Percentiles rank a stretch among this genome's conserved stretches.
Evolutionary conservation across 2,888 invertebrate genomes (phyloP).

Genomic region (Sphecodes monilicornis): DNA sequence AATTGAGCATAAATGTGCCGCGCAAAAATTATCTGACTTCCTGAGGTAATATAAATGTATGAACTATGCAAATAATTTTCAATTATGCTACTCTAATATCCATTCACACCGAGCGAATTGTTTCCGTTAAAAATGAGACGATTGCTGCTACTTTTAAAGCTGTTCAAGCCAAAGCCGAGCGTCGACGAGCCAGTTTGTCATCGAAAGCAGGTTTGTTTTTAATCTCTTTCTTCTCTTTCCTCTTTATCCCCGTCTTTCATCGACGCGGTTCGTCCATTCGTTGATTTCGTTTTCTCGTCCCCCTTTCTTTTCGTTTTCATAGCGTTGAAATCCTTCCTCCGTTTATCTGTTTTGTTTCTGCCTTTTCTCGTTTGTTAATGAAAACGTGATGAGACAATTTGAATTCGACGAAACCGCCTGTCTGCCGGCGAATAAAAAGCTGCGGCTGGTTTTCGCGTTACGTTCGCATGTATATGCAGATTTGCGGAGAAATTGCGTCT

Average conservation of each 20-base stretch:
- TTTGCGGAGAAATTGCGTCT: not conserved
- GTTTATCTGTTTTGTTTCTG: not conserved
- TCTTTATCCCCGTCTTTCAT: not conserved
- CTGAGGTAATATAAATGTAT: not conserved
- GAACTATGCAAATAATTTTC: not conserved
- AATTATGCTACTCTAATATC: not conserved
- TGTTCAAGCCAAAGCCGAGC: not conserved
- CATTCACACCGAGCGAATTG: not conserved
- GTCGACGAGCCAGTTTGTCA: not conserved
- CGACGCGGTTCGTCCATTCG: not conserved
- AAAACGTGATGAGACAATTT: conserved; percentile 57
- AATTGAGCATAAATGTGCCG: not conserved
- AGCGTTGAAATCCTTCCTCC: not conserved
- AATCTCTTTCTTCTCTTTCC: not conserved
- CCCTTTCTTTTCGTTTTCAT: not conserved
- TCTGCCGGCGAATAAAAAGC: conserved; percentile 19
- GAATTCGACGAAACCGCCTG: conserved; percentile 43
- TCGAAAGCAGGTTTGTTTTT: not conserved
- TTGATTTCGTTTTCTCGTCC: conserved; percentile 1
- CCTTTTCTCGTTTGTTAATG: conserved; percentile 42
- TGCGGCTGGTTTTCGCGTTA: not conserved
- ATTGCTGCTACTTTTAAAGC: not conserved
- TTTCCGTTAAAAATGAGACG: not conserved
- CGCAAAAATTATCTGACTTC: not conserved
- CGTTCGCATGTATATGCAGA: not conserved